Evolutionary conservation across 2,888 invertebrate genomes (phyloP).

Genomic region (Hyppa rectilinea): DNA sequence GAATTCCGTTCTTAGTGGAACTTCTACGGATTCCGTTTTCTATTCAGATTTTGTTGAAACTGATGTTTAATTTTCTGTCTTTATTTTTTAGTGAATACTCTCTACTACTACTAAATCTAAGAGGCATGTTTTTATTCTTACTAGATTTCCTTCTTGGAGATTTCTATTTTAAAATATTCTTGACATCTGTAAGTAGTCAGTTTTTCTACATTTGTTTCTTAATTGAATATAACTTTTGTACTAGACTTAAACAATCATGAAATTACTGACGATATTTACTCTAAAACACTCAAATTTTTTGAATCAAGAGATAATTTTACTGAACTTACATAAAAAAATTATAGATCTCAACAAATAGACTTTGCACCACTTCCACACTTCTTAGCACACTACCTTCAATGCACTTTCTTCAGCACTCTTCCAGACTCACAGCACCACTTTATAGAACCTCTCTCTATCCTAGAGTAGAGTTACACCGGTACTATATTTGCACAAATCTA

Average conservation of each 20-base stretch:
- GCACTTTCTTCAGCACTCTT: slow-evolving; percentile 86
- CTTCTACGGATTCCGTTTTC: background rate
- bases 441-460: slow-evolving; percentile 85
- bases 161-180: background rate
- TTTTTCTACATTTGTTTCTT: slow-evolving; percentile 8
- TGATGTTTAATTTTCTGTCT: slow-evolving; percentile 13
- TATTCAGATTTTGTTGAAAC: background rate
- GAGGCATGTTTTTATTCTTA: slow-evolving; percentile 44
- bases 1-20: background rate
- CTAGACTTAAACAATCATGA: slow-evolving; percentile 12
- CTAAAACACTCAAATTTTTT: background rate
- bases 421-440: slow-evolving; percentile 77
- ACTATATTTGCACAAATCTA: slow-evolving; percentile 84
- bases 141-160: slow-evolving; percentile 25
- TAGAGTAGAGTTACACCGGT: slow-evolving; percentile 84
- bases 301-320: background rate
- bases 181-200: slow-evolving; percentile 26
- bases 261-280: slow-evolving; percentile 4
- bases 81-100: slow-evolving; percentile 37
- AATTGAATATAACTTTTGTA: background rate
- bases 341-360: slow-evolving; percentile 86
- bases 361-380: slow-evolving; percentile 88
- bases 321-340: slow-evolving; percentile 67
- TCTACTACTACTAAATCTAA: slow-evolving; percentile 5
- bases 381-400: slow-evolving; percentile 87